Conservation (phyloP, 2,888 invertebrate genomes). For the Brachyptera risi region DNA sequence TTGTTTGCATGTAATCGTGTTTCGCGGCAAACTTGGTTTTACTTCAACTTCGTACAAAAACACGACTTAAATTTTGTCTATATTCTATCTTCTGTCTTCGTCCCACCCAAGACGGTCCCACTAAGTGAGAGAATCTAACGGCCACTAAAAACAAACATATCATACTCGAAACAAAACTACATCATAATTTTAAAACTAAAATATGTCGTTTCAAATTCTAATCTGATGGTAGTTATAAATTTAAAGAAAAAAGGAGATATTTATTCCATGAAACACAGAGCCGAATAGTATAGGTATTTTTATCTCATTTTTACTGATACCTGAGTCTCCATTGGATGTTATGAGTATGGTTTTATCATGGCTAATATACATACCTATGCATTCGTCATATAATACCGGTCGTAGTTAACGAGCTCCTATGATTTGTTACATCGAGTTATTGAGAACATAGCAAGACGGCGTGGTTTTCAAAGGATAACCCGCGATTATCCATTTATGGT, state of each 20-base stretch:
- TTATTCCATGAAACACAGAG: background rate
- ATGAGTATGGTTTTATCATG: background rate
- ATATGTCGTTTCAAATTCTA: slow-evolving; percentile 25
- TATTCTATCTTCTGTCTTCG: too few species aligned
- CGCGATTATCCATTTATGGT: slow-evolving; percentile 11
- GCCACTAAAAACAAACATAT: background rate
- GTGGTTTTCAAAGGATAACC: background rate
- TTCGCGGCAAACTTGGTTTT: slow-evolving; percentile 8
- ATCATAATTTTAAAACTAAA: slow-evolving; percentile 28
- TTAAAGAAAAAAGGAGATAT: background rate
- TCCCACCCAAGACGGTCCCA: too few species aligned
- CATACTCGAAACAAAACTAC: slow-evolving; percentile 23
- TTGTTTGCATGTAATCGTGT: slow-evolving; percentile 5
- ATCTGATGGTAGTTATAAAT: slow-evolving; percentile 22
- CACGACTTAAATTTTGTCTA: background rate
- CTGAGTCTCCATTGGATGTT: background rate
- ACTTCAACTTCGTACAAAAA: background rate
- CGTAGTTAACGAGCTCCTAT: background rate
- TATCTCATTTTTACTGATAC: background rate
- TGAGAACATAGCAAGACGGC: background rate
- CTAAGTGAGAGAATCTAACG: background rate
- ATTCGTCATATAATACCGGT: slow-evolving; percentile 21
- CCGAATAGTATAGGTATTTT: slow-evolving; percentile 1
- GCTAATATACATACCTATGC: slow-evolving; percentile 22
- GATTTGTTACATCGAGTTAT: slow-evolving; percentile 2